Evolutionary conservation across 2,888 invertebrate genomes (phyloP), one percentile per base, ranked within the genome.

Genomic region (Stictocephala bisonia): DNA sequence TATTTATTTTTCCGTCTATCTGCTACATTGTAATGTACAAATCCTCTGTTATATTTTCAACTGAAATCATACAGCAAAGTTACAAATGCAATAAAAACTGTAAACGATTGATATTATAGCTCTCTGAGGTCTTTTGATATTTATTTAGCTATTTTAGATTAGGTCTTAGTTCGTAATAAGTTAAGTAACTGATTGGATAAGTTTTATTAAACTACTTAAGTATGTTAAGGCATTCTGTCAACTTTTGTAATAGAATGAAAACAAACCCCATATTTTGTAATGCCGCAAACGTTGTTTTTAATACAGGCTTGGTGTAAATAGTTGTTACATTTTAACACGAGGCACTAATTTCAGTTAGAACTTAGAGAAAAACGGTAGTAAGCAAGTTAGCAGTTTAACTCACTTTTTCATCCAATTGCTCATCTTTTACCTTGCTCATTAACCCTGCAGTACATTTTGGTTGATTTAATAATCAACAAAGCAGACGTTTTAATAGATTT

Each of bases 391-490:
- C 40, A 26, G 24, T 44, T 35, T 56, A 27, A 41, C 64, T 44
- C 64, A 41, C 64, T 44, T 40, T 24, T 26, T 53, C 26, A 41
- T 40, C 41, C 44, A 64, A 64, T 41, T 64, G 64, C 64, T 64
- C 64, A 64, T 64, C 44, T 44, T 44, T 44, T 41, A 40, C 27
- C 60, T 64, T 64, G 64, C 64, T 64, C 64, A 64, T 64, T 11
- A 64, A 64, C 40, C 64, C 44, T 64, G 64, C 64, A 64, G 44
- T 64, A 64, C n/a, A n/a, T n/a, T n/a, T n/a, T n/a, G n/a, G n/a
- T n/a, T n/a, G n/a, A 64, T 64, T 29, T 56, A 56, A 24, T 29
- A 9, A 20, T 60, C 31, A 53, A 26, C 27, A 27, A 20, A 50
- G 18, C 27, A 27, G 24, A 60, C 13, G 31, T 60, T 56, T 24